These are phyloP conservation scores for Chrysemys picta DNA, from an alignment of 2,113 vertebrate species.

Conservation along the genomic window DNA sequence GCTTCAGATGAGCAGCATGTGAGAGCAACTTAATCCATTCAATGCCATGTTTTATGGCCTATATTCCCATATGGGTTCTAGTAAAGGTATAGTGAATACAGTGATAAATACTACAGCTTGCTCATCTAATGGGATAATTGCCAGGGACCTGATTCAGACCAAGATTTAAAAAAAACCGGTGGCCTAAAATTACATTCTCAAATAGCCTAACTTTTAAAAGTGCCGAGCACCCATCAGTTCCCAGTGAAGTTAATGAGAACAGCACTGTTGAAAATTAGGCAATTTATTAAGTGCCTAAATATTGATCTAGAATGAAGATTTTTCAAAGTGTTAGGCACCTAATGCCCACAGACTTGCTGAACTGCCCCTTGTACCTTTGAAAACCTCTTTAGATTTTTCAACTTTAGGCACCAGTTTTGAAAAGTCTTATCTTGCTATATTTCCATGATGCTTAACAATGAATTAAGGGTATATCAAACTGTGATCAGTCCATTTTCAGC, in stretches of 20 bases:
- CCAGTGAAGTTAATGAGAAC: not conserved
- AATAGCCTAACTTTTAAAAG: not conserved
- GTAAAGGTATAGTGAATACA: not conserved
- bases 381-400: not conserved
- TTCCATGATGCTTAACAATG: slow-evolving; percentile 33
- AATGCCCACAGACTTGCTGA: not conserved
- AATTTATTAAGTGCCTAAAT: not conserved
- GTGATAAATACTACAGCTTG: not conserved
- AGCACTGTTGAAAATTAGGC: not conserved
- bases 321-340: not conserved
- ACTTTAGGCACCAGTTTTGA: rapidly evolving
- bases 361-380: not conserved
- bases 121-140: not conserved
- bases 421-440: slow-evolving; percentile 1
- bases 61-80: not conserved
- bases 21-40: not conserved
- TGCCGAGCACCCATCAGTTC: not conserved
- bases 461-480: slow-evolving; percentile 46
- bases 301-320: not conserved
- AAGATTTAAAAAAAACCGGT: not conserved
- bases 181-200: not conserved
- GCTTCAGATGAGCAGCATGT: not conserved
- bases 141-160: not conserved
- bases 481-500: not conserved
- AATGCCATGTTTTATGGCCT: not conserved